Base-by-base conservation (phyloP, 2,113 vertebrate species). In the Pelusios castaneus region DNA sequence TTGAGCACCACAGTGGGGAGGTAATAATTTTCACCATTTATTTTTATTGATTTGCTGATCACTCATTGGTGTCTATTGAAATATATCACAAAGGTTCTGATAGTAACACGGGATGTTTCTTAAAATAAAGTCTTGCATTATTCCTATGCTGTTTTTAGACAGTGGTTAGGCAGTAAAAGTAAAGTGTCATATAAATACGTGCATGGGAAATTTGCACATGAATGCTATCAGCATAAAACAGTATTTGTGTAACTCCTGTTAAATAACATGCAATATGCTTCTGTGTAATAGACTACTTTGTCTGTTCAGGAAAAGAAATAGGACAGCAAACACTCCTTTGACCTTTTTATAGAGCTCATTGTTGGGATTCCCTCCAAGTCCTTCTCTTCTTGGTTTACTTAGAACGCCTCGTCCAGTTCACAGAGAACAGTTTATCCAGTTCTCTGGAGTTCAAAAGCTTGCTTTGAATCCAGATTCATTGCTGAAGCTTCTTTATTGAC, bases 11-110 rank as follows among this genome's bases (percentile, higher is more conserved):
- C 79, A 85, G 82, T 85, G 55, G 89, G 88, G 45, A 52, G 80
- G 89, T 51, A 78, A 86, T 90, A 25, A 63, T 96, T 89, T 89
- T 84, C 21, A 1, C 58, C 43, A 12, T 95, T 95, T 89, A 87
- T 96, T 96, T 92, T 84, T 91, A 95, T 95, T 41, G 95, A 96
- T 95, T 91, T 90, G 47, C 81, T 95, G 91, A 84, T 94, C 0
- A 0, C 8, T 78, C 41, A 10, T 51, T 31, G 95, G 54, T 25
- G 38, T 29, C 73, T 60, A 4, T 38, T 70, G 43, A 6, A 51
- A 60, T 54, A 79, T 89, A 83, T 85, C 47, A 10, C 0, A 0
- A 73, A 31, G 76, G 13, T 52, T 45, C 84, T 70, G 80, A 31
- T 60, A 52, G 54, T 13, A 16, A 10, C 25, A 27, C 25, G 16